Conservation (phyloP, 2,797 vertebrate genomes). For the Monodelphis domestica region DNA sequence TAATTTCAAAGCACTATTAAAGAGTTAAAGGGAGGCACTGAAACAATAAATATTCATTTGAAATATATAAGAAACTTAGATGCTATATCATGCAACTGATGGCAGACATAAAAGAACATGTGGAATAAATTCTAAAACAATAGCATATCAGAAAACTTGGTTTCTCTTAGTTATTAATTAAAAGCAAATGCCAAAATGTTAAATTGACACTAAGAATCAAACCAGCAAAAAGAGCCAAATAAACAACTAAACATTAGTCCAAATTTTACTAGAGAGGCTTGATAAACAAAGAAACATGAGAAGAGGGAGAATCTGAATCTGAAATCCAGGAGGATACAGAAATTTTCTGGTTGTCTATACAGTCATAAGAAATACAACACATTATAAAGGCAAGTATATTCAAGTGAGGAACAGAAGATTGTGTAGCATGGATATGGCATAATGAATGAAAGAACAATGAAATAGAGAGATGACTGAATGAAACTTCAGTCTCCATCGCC, state of each 20-base stretch:
- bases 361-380: background rate
- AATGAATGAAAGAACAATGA: background rate
- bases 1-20: background rate
- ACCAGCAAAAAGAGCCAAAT: background rate
- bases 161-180: background rate
- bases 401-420: background rate
- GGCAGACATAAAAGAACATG: background rate
- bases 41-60: background rate
- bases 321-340: background rate
- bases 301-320: background rate
- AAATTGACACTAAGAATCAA: background rate
- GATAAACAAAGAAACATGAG: background rate
- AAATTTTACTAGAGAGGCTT: background rate
- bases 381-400: background rate
- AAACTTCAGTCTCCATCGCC: background rate
- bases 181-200: background rate
- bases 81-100: background rate
- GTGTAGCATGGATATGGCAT: background rate
- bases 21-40: background rate
- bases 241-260: background rate
- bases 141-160: background rate
- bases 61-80: background rate
- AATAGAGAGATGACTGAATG: background rate
- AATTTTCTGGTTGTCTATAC: background rate
- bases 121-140: background rate